Conservation (phyloP, 2,113 vertebrate genomes). For the Jaculus jaculus region DNA sequence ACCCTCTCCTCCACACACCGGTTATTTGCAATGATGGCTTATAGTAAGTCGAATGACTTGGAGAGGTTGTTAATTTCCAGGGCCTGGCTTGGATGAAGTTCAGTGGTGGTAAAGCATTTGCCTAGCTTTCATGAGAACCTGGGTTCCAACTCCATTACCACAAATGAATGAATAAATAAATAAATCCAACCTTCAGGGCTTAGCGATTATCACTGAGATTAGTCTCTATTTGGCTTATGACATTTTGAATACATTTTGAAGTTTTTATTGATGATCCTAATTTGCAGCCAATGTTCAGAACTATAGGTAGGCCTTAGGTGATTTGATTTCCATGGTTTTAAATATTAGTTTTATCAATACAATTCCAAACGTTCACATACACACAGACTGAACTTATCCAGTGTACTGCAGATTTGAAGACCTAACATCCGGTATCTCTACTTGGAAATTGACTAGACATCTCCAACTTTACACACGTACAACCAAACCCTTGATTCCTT, state of each 20-base stretch:
- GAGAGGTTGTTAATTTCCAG: conserved; percentile 36
- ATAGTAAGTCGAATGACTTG: background rate
- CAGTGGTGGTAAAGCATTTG: background rate
- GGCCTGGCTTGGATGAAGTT: background rate
- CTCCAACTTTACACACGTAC: background rate
- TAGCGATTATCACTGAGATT: background rate
- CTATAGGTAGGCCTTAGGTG: background rate
- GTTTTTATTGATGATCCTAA: background rate
- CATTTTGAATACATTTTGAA: background rate
- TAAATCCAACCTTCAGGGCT: background rate
- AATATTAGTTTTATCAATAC: background rate
- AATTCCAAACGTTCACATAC: background rate
- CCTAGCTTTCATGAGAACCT: background rate
- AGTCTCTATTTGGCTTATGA: background rate
- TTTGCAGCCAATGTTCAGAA: background rate
- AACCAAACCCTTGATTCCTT: background rate
- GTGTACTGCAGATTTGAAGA: background rate
- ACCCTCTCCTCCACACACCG: background rate
- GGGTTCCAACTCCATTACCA: too few relatives aligned
- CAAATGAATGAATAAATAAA: background rate
- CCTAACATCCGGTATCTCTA: background rate
- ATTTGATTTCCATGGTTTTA: background rate
- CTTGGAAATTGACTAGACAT: background rate
- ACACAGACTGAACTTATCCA: background rate
- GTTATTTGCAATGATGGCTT: conserved; percentile 26